Evolutionary conservation across 2,113 vertebrate genomes (phyloP).

Genomic region (Alligator mississippiensis): DNA sequence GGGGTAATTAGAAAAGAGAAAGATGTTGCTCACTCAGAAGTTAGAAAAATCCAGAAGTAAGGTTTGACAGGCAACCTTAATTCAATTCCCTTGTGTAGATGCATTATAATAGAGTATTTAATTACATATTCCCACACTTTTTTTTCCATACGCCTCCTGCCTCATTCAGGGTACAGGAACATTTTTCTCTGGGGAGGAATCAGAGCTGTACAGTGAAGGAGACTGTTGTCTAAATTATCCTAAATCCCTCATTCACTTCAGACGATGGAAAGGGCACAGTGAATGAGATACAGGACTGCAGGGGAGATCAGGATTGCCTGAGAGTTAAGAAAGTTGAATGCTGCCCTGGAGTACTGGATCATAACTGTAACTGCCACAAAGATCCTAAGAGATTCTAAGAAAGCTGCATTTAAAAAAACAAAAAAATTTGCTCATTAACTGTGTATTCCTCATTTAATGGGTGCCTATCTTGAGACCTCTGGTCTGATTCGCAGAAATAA

Average conservation of each 20-base stretch:
- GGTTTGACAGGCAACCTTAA: background rate
- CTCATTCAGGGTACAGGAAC: background rate
- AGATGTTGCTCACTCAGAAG: background rate
- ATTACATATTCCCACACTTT: background rate
- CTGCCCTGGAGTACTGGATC: background rate
- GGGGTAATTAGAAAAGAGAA: background rate
- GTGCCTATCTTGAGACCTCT: background rate
- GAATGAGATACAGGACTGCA: background rate
- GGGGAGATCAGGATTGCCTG: background rate
- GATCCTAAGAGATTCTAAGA: background rate
- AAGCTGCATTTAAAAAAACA: background rate
- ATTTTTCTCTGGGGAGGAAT: background rate
- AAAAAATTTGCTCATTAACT: background rate
- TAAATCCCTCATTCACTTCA: no score
- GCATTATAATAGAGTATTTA: background rate
- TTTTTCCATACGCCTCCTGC: background rate
- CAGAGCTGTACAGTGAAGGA: fast-evolving
- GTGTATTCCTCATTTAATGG: background rate
- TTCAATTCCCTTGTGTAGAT: background rate
- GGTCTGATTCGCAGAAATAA: background rate
- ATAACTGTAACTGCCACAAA: background rate
- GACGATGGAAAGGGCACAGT: no score
- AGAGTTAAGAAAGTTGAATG: background rate
- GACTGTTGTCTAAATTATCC: no score
- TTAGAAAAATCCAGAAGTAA: background rate